phyloP scores from a whole-genome alignment of 2,113 vertebrate genomes.

The Corvus hawaiiensis region DNA sequence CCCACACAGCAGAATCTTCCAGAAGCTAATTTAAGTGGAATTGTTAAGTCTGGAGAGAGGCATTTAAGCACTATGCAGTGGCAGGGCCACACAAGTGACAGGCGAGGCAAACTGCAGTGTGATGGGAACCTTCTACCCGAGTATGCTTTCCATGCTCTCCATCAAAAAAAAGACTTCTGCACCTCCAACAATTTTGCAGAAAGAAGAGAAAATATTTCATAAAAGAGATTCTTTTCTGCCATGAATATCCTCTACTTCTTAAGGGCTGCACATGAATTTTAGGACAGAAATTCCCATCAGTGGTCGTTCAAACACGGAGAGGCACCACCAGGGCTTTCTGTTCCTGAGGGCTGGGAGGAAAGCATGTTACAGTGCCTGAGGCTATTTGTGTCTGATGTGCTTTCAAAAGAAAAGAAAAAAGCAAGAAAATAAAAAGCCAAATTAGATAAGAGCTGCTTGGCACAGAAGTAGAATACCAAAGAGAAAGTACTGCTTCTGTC shows the following conservation, averaged over 20 bases:
- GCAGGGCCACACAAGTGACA: neutral
- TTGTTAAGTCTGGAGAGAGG: neutral
- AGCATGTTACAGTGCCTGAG: neutral
- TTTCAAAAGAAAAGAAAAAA: neutral
- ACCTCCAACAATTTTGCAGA: neutral
- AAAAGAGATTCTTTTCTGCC: neutral
- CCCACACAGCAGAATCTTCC: neutral
- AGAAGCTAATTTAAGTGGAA: neutral
- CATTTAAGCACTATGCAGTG: neutral
- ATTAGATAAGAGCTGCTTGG: neutral
- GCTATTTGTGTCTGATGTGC: neutral
- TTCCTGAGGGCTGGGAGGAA: neutral
- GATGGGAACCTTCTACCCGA: rapidly evolving
- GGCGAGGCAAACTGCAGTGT: rapidly evolving
- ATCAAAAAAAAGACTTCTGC: neutral
- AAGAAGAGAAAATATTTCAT: neutral
- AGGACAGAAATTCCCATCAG: neutral
- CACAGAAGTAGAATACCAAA: neutral
- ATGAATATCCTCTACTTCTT: neutral
- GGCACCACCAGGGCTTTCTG: neutral
- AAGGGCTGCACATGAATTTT: neutral
- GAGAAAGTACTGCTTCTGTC: neutral
- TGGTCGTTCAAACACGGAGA: neutral
- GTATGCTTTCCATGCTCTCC: neutral
- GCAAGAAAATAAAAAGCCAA: neutral